A percentile compares a stretch with the other conserved stretches of the same genome.
These are phyloP conservation scores for Solenodon paradoxus DNA, from an alignment of 2,113 vertebrate genomes.

Conservation along the genomic window DNA sequence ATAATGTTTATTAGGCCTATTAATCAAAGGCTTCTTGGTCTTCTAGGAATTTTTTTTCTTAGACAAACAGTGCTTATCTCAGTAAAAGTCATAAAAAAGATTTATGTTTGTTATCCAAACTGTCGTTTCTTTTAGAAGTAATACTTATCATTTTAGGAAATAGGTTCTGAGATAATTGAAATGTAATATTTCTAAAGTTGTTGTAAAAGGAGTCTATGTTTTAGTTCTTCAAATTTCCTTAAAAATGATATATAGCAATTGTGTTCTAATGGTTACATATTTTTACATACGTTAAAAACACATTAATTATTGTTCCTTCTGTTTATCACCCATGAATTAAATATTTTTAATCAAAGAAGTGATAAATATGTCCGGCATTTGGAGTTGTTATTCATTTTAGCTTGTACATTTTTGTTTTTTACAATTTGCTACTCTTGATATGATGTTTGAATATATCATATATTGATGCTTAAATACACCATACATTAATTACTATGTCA, in stretches of 20 bases:
- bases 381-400: constrained; percentile 1
- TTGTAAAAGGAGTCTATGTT: neutral
- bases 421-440: neutral
- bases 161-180: constrained; percentile 30
- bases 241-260: neutral
- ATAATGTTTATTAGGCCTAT: constrained; percentile 15
- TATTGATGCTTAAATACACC: neutral
- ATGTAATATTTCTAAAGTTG: constrained; percentile 17
- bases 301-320: constrained; percentile 1
- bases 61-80: neutral
- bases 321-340: neutral
- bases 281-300: neutral
- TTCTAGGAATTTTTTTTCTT: constrained; percentile 16
- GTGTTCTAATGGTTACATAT: neutral
- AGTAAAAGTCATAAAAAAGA: neutral
- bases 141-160: neutral
- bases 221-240: neutral
- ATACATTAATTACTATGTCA: neutral
- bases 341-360: constrained; percentile 2
- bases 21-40: constrained; percentile 4
- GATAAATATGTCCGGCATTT: neutral
- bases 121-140: neutral
- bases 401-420: neutral
- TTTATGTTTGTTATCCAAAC: neutral
- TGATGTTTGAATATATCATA: constrained; percentile 8